Evolutionary conservation across 2,113 vertebrate genomes (phyloP).

Genomic region (Asarcornis scutulata): DNA sequence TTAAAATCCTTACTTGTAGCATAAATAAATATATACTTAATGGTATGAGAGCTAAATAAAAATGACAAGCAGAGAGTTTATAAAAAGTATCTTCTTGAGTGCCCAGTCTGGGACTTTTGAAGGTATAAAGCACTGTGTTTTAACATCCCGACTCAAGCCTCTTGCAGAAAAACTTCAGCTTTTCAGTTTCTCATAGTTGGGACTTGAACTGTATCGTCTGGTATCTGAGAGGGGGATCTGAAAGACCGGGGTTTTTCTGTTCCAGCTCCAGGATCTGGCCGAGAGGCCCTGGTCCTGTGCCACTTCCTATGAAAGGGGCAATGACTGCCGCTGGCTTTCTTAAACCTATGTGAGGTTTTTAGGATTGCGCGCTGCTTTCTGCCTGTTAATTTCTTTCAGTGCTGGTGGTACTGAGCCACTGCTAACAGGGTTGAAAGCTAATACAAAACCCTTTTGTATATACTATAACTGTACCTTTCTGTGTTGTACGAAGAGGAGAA

Average conservation of each 20-base stretch:
- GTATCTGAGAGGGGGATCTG: background rate
- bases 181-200: background rate
- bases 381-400: background rate
- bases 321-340: background rate
- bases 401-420: constrained; percentile 7
- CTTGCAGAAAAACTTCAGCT: background rate
- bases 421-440: background rate
- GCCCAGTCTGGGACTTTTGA: background rate
- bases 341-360: background rate
- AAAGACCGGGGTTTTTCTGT: background rate
- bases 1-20: background rate
- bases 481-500: background rate
- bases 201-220: background rate
- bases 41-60: background rate
- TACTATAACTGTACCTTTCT: background rate
- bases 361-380: background rate
- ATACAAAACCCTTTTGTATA: constrained; percentile 41
- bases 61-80: background rate
- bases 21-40: background rate
- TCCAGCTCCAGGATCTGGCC: background rate
- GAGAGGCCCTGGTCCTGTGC: background rate
- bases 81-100: background rate
- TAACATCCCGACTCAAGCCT: background rate
- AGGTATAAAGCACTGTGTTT: background rate
- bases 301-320: background rate